These are phyloP conservation scores for Molorchus minor DNA, from an alignment of 2,888 invertebrate species.

Conservation along the genomic window DNA sequence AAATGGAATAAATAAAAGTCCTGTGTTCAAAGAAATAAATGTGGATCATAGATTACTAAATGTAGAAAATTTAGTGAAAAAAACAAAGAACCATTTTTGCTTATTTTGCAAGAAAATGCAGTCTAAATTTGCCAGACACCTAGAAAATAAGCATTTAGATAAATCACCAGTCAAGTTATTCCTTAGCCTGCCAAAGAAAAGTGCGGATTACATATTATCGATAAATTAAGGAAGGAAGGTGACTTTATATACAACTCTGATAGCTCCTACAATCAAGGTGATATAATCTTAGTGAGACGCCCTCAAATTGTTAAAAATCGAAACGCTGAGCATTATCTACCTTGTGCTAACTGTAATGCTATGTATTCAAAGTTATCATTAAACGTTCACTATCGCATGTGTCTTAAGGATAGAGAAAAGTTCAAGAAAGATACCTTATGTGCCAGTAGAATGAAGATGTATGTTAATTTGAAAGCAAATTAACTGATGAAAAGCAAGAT, in stretches of 20 bases:
- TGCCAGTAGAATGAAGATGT: constrained; percentile 6
- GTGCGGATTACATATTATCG: constrained; percentile 2
- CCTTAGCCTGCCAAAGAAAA: constrained; percentile 5
- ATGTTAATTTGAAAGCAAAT: constrained; percentile 17
- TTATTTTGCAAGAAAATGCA: constrained; percentile 13
- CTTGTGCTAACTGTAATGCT: constrained; percentile 15
- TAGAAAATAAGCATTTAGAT: constrained; percentile 16
- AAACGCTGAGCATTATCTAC: constrained; percentile 13
- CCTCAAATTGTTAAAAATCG: constrained; percentile 8
- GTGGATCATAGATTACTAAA: constrained; percentile 8
- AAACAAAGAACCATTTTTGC: constrained; percentile 20
- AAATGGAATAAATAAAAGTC: neutral
- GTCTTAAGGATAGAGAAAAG: constrained; percentile 10
- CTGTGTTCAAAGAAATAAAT: constrained; percentile 1
- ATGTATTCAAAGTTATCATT: constrained; percentile 21
- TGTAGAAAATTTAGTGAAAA: neutral
- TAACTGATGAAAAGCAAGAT: constrained; percentile 15
- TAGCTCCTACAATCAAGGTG: constrained; percentile 15
- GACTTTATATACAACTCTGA: constrained; percentile 15
- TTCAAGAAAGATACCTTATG: constrained; percentile 2
- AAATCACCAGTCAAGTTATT: constrained; percentile 6
- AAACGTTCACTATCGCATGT: constrained; percentile 13
- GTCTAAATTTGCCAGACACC: constrained; percentile 21
- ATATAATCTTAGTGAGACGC: constrained; percentile 18
- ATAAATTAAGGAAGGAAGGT: constrained; percentile 9